phyloP scores from a whole-genome alignment of 2,113 vertebrate genomes.

The Erpornis zantholeuca region DNA sequence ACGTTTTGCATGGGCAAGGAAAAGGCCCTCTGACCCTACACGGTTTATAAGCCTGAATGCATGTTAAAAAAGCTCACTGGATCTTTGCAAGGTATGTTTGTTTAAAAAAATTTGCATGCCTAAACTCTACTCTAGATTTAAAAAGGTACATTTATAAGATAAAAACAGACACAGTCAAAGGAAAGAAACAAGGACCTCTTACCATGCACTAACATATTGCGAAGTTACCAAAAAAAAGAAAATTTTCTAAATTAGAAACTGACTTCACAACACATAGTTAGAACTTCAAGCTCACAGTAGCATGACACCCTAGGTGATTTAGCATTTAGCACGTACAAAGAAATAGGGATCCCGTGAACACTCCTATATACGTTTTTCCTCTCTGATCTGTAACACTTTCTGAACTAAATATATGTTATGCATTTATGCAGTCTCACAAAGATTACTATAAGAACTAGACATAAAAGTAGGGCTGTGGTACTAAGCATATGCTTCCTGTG shows the following conservation, averaged over 20 bases:
- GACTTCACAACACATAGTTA: neutral
- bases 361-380: neutral
- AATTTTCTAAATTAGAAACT: neutral
- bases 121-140: neutral
- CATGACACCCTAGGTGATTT: neutral
- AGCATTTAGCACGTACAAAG: neutral
- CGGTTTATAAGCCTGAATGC: neutral
- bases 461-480: neutral
- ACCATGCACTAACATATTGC: neutral
- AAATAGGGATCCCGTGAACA: neutral
- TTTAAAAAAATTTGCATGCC: neutral
- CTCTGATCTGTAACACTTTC: neutral
- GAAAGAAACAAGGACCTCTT: neutral
- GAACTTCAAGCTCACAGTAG: neutral
- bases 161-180: neutral
- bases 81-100: neutral
- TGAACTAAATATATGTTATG: neutral
- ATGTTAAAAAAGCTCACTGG: neutral
- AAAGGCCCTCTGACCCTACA: neutral
- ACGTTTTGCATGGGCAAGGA: neutral
- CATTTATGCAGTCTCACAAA: neutral
- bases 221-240: neutral
- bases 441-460: neutral
- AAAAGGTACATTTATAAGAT: neutral
- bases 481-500: neutral